Base-by-base conservation (phyloP, 1,140 invertebrate species). In the Conus betulinus region DNA sequence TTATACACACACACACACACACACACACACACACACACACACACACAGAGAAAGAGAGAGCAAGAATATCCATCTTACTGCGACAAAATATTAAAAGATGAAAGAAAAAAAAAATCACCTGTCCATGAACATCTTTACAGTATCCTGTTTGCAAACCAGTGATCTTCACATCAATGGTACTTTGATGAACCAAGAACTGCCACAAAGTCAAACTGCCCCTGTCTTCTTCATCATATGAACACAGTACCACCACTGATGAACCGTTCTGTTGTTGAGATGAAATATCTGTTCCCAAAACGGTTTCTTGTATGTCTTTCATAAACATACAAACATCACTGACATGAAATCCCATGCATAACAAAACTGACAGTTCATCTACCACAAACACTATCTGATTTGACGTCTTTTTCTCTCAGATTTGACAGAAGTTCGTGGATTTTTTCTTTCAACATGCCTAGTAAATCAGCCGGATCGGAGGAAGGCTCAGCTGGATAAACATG, bases 111-210 rank as follows among this genome's bases (percentile, higher is more conserved):
- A 60, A 39, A 87, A 87, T 88, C 88, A 92, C 93, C 92, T 93
- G 89, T 67, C 93, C 92, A 92, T 93, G 92, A 15, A 92, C 90
- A 88, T 93, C 93, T 85, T 91, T 93, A 88, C 91, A 93, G 78
- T 92, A 92, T 15, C 93, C 92, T 88, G 88, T 91, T 55, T 90
- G 63, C n/a, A 93, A 85, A 76, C 90, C 90, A 15, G 60, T 76
- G 0, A 93, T 88, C 79, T 91, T 79, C 39, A 92, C 60, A 60
- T 74, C 81, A 13, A 92, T n/a, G 84, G 85, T 83, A 51, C 90
- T 81, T 3, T 67, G 87, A 85, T 93, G 90, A 57, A 84, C 86
- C 15, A 92, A 15, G 78, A 83, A 89, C 23, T 89, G 90, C 71
- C 88, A 90, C 13, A 92, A 13, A n/a, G 82, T 63, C 57, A 81